Percentiles rank a stretch among this genome's conserved stretches.
Conservation (phyloP, 37 sponge, comb jelly and placozoan genomes). For the Oopsacas minuta region DNA sequence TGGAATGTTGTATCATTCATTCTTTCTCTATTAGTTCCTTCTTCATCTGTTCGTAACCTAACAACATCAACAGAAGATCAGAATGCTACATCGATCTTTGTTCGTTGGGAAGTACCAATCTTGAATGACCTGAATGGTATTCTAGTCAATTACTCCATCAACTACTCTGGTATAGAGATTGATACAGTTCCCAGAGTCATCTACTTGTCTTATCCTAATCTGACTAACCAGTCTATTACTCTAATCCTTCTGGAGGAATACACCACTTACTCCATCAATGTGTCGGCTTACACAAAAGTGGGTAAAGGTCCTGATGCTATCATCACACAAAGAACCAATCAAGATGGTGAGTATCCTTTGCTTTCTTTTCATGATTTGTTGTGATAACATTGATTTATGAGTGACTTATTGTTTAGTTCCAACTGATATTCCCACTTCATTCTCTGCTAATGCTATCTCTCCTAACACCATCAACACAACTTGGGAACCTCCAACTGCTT, state of each 20-base stretch:
- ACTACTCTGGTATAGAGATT: slow-evolving; percentile 11
- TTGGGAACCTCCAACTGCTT: slow-evolving; percentile 11
- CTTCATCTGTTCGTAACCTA: slow-evolving; percentile 14
- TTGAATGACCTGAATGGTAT: slow-evolving; percentile 13
- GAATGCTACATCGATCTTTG: not conserved
- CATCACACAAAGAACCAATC: not conserved
- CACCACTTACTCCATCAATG: slow-evolving; percentile 4
- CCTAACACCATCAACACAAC: slow-evolving; percentile 17
- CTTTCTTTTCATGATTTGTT: not conserved
- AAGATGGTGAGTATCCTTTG: slow-evolving; percentile 14
- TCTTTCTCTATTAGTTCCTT: not conserved
- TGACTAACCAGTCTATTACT: not conserved
- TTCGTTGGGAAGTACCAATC: not conserved
- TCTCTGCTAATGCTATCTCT: slow-evolving; percentile 14
- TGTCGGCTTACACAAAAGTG: not conserved
- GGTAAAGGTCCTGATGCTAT: slow-evolving; percentile 13
- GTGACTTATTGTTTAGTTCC: not conserved
- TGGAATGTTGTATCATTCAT: not conserved
- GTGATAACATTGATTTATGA: not conserved
- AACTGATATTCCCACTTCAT: slow-evolving; percentile 13
- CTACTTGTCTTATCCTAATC: slow-evolving; percentile 1
- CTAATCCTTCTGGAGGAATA: not conserved
- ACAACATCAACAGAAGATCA: not conserved
- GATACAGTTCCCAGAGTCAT: slow-evolving; percentile 6
- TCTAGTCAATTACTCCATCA: not conserved